Evolutionary conservation across 2,797 vertebrate genomes (phyloP).

Genomic region (Hippopotamyrus pictus): DNA sequence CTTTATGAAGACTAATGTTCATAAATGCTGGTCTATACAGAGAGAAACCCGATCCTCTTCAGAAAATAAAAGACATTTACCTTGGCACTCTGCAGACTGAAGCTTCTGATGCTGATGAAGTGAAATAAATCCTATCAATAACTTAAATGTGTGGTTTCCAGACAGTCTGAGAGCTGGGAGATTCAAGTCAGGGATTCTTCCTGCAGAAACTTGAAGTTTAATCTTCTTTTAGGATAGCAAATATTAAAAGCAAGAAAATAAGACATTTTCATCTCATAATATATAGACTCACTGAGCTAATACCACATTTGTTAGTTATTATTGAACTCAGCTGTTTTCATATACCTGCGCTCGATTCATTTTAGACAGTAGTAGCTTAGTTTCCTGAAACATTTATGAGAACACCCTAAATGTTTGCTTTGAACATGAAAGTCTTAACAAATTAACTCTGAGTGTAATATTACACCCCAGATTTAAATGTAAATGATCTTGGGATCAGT

Average conservation of each 20-base stretch:
- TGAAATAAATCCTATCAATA: slow-evolving; percentile 66
- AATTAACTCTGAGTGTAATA: neutral
- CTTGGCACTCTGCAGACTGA: slow-evolving; percentile 55
- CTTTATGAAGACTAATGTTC: slow-evolving; percentile 1
- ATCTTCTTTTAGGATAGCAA: neutral
- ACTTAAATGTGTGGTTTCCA: slow-evolving; percentile 52
- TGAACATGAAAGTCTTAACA: neutral
- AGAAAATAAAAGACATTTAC: slow-evolving; percentile 71
- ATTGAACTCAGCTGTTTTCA: neutral
- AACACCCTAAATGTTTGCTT: neutral
- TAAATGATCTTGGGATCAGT: neutral
- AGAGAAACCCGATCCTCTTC: slow-evolving; percentile 35
- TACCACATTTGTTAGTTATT: neutral
- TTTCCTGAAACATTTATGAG: neutral
- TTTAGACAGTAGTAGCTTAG: neutral
- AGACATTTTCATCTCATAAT: neutral
- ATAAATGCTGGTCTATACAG: slow-evolving; percentile 44
- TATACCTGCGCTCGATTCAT: neutral
- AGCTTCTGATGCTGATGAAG: slow-evolving; percentile 63
- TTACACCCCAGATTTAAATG: neutral
- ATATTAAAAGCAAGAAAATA: neutral
- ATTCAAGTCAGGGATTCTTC: slow-evolving; percentile 50
- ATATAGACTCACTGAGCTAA: neutral
- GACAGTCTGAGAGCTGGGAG: slow-evolving; percentile 53
- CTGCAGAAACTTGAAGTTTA: slow-evolving; percentile 32